Percentiles rank a stretch among this genome's conserved stretches.
Evolutionary conservation across 2,113 vertebrate genomes (phyloP).

Genomic region (Acanthochromis polyacanthus): DNA sequence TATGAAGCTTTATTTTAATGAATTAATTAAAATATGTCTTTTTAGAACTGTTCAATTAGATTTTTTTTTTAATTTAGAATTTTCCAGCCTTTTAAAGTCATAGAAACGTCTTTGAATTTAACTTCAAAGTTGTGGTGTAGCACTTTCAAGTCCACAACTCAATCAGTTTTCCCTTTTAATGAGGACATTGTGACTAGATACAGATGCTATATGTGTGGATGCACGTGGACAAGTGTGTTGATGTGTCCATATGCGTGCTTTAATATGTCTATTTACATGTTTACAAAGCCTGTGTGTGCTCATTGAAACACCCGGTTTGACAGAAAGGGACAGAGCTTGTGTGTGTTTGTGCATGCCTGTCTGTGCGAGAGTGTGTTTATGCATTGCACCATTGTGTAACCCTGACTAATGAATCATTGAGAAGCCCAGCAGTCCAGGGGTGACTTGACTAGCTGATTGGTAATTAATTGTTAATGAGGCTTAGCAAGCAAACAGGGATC

Average conservation of each 20-base stretch:
- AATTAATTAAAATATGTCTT: too few species aligned
- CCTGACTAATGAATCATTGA: conserved; percentile 87
- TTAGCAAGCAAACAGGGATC: conserved; percentile 79
- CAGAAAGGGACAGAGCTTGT: conserved; percentile 30
- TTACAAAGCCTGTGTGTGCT: neutral
- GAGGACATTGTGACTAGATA: conserved; percentile 64
- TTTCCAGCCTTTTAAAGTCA: conserved; percentile 34
- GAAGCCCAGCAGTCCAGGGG: conserved; percentile 76
- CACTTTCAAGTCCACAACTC: conserved; percentile 25
- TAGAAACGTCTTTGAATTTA: conserved; percentile 39
- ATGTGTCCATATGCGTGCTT: conserved; percentile 35
- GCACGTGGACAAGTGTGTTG: conserved; percentile 17
- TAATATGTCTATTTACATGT: conserved; percentile 10
- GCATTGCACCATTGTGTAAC: conserved; percentile 74
- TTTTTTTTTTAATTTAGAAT: neutral
- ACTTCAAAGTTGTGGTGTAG: conserved; percentile 39
- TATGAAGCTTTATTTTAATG: conserved; percentile 29
- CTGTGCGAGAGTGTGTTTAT: conserved; percentile 61
- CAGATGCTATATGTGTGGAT: conserved; percentile 14
- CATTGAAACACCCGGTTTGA: neutral
- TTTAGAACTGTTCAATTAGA: conserved; percentile 1
- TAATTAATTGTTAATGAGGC: conserved; percentile 88
- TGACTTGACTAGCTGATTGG: conserved; percentile 86
- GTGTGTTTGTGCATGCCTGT: conserved; percentile 38
- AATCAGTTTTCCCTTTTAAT: conserved; percentile 71